A percentile compares a stretch with the other conserved stretches of the same genome.
phyloP scores from a whole-genome alignment of 1,140 invertebrate species.

The Polyergus mexicanus region DNA sequence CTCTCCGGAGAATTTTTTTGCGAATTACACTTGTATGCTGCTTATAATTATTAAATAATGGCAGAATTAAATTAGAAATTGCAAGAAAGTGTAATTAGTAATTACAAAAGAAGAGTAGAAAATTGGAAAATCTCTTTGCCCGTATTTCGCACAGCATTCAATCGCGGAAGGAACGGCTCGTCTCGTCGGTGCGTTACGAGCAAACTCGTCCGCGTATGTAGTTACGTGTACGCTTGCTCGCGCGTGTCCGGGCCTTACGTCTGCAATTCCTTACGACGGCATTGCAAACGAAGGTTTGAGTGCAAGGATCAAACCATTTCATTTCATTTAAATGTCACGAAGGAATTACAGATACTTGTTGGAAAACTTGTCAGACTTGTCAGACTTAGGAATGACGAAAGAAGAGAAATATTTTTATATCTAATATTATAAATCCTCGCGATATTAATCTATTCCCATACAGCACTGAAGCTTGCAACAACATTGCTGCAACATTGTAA shows the following conservation, averaged over 20 bases:
- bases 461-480: too few species aligned
- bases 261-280: constrained; percentile 11
- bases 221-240: constrained; percentile 35
- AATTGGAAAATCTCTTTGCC: constrained; percentile 5
- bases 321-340: neutral
- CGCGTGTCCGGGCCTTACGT: constrained; percentile 30
- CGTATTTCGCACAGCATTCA: constrained; percentile 27
- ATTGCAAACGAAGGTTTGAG: neutral
- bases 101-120: constrained; percentile 1
- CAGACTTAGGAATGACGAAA: neutral
- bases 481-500: too few species aligned
- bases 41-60: neutral
- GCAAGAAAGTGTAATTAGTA: too few species aligned
- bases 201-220: constrained; percentile 36
- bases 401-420: neutral
- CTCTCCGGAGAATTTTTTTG: neutral
- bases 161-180: constrained; percentile 69
- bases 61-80: too few species aligned
- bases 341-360: neutral
- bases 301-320: neutral
- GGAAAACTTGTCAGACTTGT: neutral
- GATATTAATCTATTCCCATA: too few species aligned
- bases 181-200: constrained; percentile 45
- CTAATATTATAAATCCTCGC: too few species aligned
- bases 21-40: neutral